Percentiles rank a stretch among this genome's conserved stretches.
Conservation (phyloP, 1,140 invertebrate species). For the Drosophila pseudoobscura region DNA sequence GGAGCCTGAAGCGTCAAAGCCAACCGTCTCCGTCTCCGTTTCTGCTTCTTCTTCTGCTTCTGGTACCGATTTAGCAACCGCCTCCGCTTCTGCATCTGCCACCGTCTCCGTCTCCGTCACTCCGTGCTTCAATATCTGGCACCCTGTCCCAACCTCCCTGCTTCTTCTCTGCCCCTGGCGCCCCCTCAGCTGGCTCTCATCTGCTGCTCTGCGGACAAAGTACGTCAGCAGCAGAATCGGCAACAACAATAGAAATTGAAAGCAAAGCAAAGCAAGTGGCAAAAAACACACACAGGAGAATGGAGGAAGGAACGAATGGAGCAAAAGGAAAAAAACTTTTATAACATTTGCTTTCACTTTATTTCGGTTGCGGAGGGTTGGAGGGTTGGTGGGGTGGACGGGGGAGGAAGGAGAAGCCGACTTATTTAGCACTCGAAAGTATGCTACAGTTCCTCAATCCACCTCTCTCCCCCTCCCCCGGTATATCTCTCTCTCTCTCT, state of each 20-base stretch:
- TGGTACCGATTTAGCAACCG: too few species aligned
- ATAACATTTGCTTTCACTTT: slow-evolving; percentile 60
- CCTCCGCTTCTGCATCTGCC: too few species aligned
- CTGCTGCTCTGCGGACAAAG: slow-evolving; percentile 28
- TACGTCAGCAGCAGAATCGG: slow-evolving; percentile 26
- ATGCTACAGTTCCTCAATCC: slow-evolving; percentile 44
- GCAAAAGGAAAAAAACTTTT: slow-evolving; percentile 36
- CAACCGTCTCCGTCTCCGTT: neutral
- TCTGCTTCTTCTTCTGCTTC: too few species aligned
- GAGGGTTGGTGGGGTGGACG: neutral
- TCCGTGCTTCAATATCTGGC: neutral
- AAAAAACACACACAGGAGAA: slow-evolving; percentile 16
- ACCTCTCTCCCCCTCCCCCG: neutral
- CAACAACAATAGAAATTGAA: neutral
- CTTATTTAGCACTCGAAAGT: slow-evolving; percentile 70
- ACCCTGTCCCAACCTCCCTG: too few species aligned
- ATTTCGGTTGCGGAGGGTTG: slow-evolving; percentile 16
- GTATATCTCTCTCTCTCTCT: neutral
- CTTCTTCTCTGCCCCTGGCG: too few species aligned
- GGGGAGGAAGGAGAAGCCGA: slow-evolving; percentile 24
- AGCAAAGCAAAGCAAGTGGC: slow-evolving; percentile 25
- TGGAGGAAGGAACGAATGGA: slow-evolving; percentile 17
- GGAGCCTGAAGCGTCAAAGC: too few species aligned
- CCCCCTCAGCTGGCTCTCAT: too few species aligned
- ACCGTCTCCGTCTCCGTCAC: too few species aligned